Evolutionary conservation across 64 coral and sea anemone genomes (phyloP).

Genomic region (Porites australiensis): DNA sequence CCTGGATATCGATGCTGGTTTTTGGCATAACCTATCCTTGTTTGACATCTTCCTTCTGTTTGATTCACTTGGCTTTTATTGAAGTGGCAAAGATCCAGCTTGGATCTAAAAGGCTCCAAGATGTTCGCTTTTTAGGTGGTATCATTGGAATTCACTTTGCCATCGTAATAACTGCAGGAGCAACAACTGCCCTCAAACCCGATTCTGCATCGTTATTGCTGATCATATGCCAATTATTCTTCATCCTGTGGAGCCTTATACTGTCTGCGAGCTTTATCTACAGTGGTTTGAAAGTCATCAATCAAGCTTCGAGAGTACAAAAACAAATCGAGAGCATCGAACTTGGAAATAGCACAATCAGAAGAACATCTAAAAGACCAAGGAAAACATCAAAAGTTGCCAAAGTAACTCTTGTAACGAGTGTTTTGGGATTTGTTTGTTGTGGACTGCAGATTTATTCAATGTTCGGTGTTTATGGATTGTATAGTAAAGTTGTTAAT

Average conservation of each 20-base stretch:
- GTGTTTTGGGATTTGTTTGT: constrained; percentile 37
- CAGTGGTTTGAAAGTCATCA: constrained; percentile 65
- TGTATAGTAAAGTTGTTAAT: constrained; percentile 2
- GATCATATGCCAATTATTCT: constrained; percentile 60
- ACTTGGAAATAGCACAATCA: background rate
- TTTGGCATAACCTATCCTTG: constrained; percentile 61
- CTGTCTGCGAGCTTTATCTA: constrained; percentile 57
- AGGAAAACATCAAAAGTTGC: constrained; percentile 45
- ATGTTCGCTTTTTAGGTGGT: constrained; percentile 12
- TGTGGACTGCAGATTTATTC: constrained; percentile 57
- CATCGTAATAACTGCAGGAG: constrained; percentile 41
- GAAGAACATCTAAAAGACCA: background rate
- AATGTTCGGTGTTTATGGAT: constrained; percentile 23
- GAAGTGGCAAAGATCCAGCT: constrained; percentile 65
- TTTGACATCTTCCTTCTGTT: constrained; percentile 72
- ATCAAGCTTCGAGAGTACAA: background rate
- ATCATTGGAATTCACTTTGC: constrained; percentile 48
- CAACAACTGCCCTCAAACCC: background rate
- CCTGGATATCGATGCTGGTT: background rate
- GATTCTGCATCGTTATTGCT: background rate
- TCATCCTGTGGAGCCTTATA: constrained; percentile 70
- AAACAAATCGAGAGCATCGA: background rate
- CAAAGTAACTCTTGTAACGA: constrained; percentile 39
- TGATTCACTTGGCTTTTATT: constrained; percentile 64
- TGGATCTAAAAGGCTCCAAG: constrained; percentile 56